phyloP scores from a whole-genome alignment of 2,888 invertebrate genomes.

The Thyatira batis region DNA sequence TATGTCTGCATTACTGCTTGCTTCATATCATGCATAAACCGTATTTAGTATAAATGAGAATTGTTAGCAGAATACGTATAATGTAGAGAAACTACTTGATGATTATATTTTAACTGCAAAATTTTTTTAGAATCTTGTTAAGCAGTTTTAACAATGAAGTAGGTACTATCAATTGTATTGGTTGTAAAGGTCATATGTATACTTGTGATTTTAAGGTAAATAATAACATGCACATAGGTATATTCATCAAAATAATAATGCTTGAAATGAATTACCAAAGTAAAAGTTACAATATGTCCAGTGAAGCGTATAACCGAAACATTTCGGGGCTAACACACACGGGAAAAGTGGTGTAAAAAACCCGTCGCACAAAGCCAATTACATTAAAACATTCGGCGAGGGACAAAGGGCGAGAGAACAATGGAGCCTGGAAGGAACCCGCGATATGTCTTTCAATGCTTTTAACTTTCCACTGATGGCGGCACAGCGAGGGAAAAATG shows the following conservation, averaged over 20 bases:
- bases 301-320: constrained; percentile 36
- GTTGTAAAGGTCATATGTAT: too few relatives aligned
- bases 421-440: constrained; percentile 73
- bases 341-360: constrained; percentile 56
- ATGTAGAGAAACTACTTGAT: neutral
- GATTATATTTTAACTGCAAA: neutral
- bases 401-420: constrained; percentile 80
- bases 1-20: constrained; percentile 30
- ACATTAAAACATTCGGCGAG: constrained; percentile 80
- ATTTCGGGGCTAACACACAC: constrained; percentile 39
- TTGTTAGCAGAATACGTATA: neutral
- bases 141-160: too few relatives aligned
- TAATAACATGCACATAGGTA: too few relatives aligned
- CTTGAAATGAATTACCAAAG: constrained; percentile 15
- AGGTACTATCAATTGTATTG: too few relatives aligned
- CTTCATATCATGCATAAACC: constrained; percentile 4
- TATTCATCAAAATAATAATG: too few relatives aligned
- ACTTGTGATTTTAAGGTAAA: too few relatives aligned
- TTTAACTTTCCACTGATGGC: constrained; percentile 81
- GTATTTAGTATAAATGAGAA: neutral
- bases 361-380: constrained; percentile 78
- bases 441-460: constrained; percentile 82
- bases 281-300: constrained; percentile 21
- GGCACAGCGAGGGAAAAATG: constrained; percentile 71
- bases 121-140: too few relatives aligned